Evolutionary conservation across 35 echinoderm and acorn worm species (phyloP).

Genomic region (Holothuria glaberrima): DNA sequence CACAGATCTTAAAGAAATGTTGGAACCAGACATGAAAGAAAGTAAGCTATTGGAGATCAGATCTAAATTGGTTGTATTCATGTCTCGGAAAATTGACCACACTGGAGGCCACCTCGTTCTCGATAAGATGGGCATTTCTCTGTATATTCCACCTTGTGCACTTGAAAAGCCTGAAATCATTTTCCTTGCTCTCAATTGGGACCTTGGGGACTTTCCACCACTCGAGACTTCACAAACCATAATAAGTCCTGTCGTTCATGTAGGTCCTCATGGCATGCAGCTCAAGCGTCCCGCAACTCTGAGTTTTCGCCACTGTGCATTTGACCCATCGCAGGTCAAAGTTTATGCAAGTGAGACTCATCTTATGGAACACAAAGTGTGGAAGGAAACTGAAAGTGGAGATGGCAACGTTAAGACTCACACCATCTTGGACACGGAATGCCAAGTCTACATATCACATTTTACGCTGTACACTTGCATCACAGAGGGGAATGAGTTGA

Average conservation of each 20-base stretch:
- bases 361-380: slow-evolving; percentile 73
- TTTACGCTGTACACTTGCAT: slow-evolving; percentile 94
- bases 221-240: slow-evolving; percentile 73
- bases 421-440: slow-evolving; percentile 67
- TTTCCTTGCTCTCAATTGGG: slow-evolving; percentile 92
- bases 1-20: slow-evolving; percentile 26
- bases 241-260: slow-evolving; percentile 87
- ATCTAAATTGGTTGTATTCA: slow-evolving; percentile 80
- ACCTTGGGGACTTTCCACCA: slow-evolving; percentile 75
- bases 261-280: slow-evolving; percentile 66
- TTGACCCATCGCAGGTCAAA: slow-evolving; percentile 60
- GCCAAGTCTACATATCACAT: slow-evolving; percentile 80
- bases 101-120: slow-evolving; percentile 74
- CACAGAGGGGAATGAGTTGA: slow-evolving; percentile 57
- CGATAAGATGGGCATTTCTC: slow-evolving; percentile 92
- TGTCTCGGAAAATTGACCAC: slow-evolving; percentile 70
- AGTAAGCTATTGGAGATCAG: slow-evolving; percentile 65
- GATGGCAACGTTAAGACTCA: slow-evolving; percentile 40
- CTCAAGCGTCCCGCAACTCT: slow-evolving; percentile 74
- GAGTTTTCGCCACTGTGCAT: slow-evolving; percentile 88
- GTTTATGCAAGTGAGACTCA: slow-evolving; percentile 87
- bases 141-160: slow-evolving; percentile 81
- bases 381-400: slow-evolving; percentile 24
- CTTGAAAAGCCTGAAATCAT: slow-evolving; percentile 70
- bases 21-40: slow-evolving; percentile 56